phyloP scores from a whole-genome alignment of 2,113 vertebrate genomes.

The Strix aluco region DNA sequence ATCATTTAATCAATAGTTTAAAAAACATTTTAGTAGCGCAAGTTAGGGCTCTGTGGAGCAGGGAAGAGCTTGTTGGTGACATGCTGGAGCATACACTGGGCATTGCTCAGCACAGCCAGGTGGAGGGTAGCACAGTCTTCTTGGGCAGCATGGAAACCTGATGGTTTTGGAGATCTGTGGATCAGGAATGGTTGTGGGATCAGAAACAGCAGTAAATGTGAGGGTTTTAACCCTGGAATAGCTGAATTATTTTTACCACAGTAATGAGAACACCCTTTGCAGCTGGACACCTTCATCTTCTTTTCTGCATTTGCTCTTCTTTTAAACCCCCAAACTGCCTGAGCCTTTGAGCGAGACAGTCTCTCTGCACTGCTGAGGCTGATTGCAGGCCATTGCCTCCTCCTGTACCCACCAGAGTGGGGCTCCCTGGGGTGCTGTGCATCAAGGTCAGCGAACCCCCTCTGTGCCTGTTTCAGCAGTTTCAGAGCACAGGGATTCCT shows the following conservation, averaged over 20 bases:
- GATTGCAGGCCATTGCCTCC: background rate
- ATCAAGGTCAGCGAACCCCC: fast-evolving
- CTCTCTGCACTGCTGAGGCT: background rate
- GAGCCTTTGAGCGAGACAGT: background rate
- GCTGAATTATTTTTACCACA: background rate
- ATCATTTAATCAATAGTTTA: background rate
- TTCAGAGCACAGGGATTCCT: background rate
- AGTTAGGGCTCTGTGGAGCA: background rate
- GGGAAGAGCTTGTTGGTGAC: background rate
- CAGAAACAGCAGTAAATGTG: background rate
- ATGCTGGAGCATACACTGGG: background rate
- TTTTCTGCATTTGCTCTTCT: background rate
- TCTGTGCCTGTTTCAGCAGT: background rate
- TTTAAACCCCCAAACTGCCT: background rate
- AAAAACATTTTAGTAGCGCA: background rate
- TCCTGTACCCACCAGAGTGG: fast-evolving
- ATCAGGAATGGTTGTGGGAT: background rate
- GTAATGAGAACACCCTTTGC: background rate
- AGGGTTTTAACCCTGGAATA: background rate
- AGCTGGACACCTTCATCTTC: background rate
- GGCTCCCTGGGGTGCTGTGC: background rate
- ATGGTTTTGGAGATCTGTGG: background rate
- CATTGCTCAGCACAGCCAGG: background rate
- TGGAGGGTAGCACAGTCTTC: background rate
- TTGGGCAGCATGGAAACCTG: background rate